Percentiles rank a stretch among this genome's conserved stretches.
Conservation (phyloP, 53 echinoderm and acorn worm species). For the Crossaster papposus region DNA sequence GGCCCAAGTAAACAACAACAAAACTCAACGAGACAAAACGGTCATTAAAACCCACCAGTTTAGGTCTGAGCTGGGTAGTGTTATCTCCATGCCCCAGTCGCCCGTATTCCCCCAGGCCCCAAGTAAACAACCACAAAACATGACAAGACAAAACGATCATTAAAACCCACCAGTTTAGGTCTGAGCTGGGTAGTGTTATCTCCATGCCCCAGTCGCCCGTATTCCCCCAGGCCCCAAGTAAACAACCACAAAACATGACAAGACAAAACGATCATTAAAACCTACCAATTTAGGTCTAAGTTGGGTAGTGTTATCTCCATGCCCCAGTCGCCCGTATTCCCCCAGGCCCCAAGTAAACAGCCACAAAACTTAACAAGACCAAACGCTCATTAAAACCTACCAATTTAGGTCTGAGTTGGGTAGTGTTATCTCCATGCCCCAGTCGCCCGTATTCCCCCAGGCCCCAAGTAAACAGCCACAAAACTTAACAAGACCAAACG, state of each 20-base stretch:
- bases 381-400: constrained; percentile 22
- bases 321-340: constrained; percentile 91
- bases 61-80: constrained; percentile 91
- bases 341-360: constrained; percentile 94
- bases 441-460: constrained; percentile 65
- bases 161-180: constrained; percentile 79
- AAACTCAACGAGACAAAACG: no score
- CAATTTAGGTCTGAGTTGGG: constrained; percentile 92
- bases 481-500: no score
- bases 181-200: constrained; percentile 93
- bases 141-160: no score
- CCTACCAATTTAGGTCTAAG: constrained; percentile 91
- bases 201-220: constrained; percentile 89
- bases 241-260: no score
- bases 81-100: constrained; percentile 91
- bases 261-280: background rate
- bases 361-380: background rate
- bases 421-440: constrained; percentile 68
- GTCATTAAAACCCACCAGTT: constrained; percentile 64
- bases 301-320: constrained; percentile 92
- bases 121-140: constrained; percentile 87
- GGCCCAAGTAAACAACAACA: constrained; percentile 90
- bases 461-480: constrained; percentile 80
- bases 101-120: constrained; percentile 95
- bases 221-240: constrained; percentile 96